Percentiles rank a stretch among this genome's conserved stretches.
Evolutionary conservation across 2,797 vertebrate genomes (phyloP).

Genomic region (Sebastes iracundus): DNA sequence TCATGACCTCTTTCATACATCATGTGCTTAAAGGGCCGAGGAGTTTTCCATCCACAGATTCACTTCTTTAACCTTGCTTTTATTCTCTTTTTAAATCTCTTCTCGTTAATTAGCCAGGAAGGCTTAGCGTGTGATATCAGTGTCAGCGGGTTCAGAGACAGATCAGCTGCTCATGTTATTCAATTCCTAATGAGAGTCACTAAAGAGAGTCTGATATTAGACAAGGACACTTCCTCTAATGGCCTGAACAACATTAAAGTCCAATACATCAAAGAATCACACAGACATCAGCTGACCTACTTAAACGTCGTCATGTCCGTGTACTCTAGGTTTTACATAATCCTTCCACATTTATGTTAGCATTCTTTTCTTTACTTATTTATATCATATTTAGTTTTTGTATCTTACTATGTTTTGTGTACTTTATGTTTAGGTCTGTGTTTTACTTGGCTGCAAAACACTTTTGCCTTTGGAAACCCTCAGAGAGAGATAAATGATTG

Average conservation of each 20-base stretch:
- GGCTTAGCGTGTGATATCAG: conserved; percentile 9
- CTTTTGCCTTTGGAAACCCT: background rate
- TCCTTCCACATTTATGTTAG: no score
- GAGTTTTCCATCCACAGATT: background rate
- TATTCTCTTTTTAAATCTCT: conserved; percentile 1
- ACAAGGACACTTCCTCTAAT: conserved; percentile 7
- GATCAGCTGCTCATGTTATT: conserved; percentile 27
- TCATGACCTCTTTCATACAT: conserved; percentile 1
- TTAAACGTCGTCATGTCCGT: background rate
- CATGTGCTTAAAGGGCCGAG: background rate
- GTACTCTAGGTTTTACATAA: background rate
- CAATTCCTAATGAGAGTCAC: conserved; percentile 16
- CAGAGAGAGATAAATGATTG: no score
- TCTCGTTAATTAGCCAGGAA: conserved; percentile 1
- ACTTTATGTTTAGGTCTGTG: background rate
- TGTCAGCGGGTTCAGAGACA: conserved; percentile 14
- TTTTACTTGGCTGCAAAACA: background rate
- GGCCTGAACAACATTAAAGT: background rate
- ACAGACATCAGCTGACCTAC: background rate
- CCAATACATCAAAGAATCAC: background rate
- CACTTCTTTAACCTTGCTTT: background rate
- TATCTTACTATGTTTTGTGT: background rate
- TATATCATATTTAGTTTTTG: background rate
- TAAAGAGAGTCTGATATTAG: background rate
- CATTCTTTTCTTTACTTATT: background rate